A percentile compares a stretch with the other conserved stretches of the same genome.
phyloP scores from a whole-genome alignment of 1,140 invertebrate species.

The Calliphora vicina region DNA sequence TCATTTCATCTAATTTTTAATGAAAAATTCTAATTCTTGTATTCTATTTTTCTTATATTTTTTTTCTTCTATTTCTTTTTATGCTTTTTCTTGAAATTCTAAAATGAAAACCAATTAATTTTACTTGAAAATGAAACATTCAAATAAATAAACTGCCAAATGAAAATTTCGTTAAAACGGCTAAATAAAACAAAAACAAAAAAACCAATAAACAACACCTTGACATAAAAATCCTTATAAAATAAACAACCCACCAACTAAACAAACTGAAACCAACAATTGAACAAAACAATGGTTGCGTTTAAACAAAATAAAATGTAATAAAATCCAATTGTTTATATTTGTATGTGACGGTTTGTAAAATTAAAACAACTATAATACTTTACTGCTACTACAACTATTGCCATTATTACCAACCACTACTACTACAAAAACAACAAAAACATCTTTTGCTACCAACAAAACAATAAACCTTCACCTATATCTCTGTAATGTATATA shows the following conservation, averaged over 20 bases:
- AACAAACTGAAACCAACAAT: background rate
- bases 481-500: background rate
- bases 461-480: constrained; percentile 19
- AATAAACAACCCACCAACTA: constrained; percentile 16
- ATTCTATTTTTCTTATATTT: constrained; percentile 6
- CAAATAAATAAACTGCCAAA: background rate
- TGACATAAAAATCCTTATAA: background rate
- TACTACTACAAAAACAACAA: background rate
- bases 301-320: background rate
- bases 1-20: constrained; percentile 9
- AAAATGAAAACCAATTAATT: background rate
- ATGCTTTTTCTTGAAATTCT: background rate
- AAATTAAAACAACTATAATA: background rate
- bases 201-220: constrained; percentile 18
- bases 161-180: background rate
- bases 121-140: background rate
- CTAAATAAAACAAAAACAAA: no score
- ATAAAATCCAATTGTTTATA: background rate
- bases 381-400: background rate
- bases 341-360: background rate
- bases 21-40: background rate
- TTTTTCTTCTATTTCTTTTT: constrained; percentile 5
- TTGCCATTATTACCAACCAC: background rate
- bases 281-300: background rate
- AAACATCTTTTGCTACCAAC: background rate